A percentile compares a stretch with the other conserved stretches of the same genome.
phyloP scores from a whole-genome alignment of 2,888 invertebrate species.

The Megamerina dolium region DNA sequence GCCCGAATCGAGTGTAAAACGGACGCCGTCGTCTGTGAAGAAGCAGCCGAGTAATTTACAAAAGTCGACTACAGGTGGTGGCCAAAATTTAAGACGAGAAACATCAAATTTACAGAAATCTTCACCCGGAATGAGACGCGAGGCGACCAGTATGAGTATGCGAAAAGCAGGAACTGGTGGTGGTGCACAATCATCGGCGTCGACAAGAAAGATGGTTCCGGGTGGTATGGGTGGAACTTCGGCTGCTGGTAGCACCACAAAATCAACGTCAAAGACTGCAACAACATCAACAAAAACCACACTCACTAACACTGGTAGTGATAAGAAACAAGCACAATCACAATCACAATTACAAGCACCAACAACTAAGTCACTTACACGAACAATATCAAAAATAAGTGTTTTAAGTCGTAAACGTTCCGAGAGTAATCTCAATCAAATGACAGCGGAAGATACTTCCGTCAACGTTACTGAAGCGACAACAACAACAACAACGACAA shows the following conservation, averaged over 20 bases:
- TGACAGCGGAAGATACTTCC: constrained; percentile 9
- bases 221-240: constrained; percentile 22
- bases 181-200: constrained; percentile 1
- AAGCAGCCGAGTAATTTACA: constrained; percentile 22
- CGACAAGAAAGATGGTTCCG: constrained; percentile 3
- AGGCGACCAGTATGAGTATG: neutral
- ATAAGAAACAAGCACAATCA: constrained; percentile 12
- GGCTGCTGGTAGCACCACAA: constrained; percentile 17
- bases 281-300: neutral
- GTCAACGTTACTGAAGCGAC: too few species aligned
- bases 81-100: constrained; percentile 22
- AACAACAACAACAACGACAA: too few species aligned
- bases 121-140: neutral
- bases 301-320: constrained; percentile 19
- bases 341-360: constrained; percentile 31
- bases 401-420: constrained; percentile 37
- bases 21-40: constrained; percentile 25
- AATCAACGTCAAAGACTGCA: constrained; percentile 6
- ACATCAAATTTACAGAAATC: constrained; percentile 20
- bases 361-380: constrained; percentile 36
- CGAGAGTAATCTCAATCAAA: constrained; percentile 37
- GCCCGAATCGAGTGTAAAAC: constrained; percentile 24
- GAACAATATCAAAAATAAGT: constrained; percentile 42
- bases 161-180: constrained; percentile 3
- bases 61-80: constrained; percentile 15